Conservation (phyloP, 2,113 vertebrate species). For the Candoia aspera region DNA sequence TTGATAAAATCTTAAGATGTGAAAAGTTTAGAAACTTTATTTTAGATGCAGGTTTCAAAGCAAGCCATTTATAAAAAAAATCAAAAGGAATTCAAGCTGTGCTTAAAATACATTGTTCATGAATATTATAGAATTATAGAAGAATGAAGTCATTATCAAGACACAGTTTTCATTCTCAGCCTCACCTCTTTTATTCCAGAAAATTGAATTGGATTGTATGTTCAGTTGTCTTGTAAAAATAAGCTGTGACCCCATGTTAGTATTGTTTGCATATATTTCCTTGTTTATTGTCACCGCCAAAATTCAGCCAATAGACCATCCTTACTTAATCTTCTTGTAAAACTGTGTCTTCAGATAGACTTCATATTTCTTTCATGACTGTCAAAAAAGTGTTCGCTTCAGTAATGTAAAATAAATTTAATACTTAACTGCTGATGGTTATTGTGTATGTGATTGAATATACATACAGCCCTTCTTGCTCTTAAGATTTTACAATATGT, state of each 20-base stretch:
- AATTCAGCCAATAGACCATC: too few relatives aligned
- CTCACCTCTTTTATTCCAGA: neutral
- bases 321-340: too few relatives aligned
- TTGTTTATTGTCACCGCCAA: too few relatives aligned
- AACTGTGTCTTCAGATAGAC: neutral
- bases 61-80: neutral
- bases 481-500: neutral
- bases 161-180: neutral
- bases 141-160: neutral
- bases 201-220: neutral
- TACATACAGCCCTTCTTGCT: neutral
- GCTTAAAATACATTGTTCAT: neutral
- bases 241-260: too few relatives aligned
- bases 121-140: neutral
- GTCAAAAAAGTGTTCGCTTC: too few relatives aligned
- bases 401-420: neutral
- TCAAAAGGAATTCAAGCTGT: neutral
- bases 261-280: too few relatives aligned
- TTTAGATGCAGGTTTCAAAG: neutral
- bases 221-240: neutral
- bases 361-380: neutral
- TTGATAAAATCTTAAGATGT: neutral
- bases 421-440: too few relatives aligned
- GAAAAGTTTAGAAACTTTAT: neutral
- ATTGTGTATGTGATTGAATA: neutral